Base-by-base conservation (phyloP, 2,888 invertebrate genomes). In the Epinotia brunnichana region DNA sequence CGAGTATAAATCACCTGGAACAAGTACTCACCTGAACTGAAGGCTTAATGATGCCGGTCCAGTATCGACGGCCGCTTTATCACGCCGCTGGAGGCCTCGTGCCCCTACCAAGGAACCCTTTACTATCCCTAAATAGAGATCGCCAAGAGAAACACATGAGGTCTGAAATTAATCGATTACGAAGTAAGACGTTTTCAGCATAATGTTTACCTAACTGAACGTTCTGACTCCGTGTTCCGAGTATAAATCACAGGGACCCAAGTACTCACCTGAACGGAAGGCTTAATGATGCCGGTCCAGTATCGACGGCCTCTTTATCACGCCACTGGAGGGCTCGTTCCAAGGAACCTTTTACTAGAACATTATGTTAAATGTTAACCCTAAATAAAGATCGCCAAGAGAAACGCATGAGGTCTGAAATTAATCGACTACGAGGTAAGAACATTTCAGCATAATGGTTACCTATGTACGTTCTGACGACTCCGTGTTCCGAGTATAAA, bases 221-320 rank as follows among this genome's bases (percentile, higher is more conserved):
- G 3, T 41, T 48, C 48, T 2, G 48, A 48, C 2, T 48, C 7
- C 48, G n/a, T 48, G 48, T 48, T 48, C 48, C 17, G 56, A 5
- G 5, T 35, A 67, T 72, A 72, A 72, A 68, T 72, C 67, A 72
- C 56, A 1, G 1, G 21, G 35, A 67, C n/a, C 68, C 61, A 68
- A 72, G 53, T 54, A 15, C 48, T 29, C 61, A 35, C 61, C 67
- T 68, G 61, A 60, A 71, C 60, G 66, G 54, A 67, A 72, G 39
- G 56, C 67, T 67, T 72, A 72, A 68, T 72, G 67, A 72, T 72
- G 44, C 67, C 29, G 56, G 44, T 48, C 62, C 57, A 70, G 44
- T 56, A 72, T 72, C 61, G 72, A 72, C 72, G 72, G 48, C 13
- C 44, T 51, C 53, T 72, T 62, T 35, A 61, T 71, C 66, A 71